phyloP scores from a whole-genome alignment of 2,113 vertebrate genomes.

The Aegypius monachus region DNA sequence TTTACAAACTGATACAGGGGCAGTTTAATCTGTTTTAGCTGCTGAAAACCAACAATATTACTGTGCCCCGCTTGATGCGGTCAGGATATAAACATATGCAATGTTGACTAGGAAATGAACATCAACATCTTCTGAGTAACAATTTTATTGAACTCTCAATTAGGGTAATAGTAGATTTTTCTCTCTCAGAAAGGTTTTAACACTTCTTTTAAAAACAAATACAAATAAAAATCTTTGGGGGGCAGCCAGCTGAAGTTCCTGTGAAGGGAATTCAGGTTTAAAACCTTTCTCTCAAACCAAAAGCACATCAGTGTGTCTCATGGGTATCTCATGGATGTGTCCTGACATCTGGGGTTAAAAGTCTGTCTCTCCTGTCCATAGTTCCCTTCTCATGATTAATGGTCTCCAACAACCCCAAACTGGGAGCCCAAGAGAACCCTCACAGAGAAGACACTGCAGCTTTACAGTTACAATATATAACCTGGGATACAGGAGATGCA shows the following conservation, averaged over 20 bases:
- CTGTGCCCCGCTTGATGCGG: background rate
- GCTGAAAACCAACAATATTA: background rate
- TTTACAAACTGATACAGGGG: background rate
- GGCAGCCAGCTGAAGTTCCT: background rate
- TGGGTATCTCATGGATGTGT: background rate
- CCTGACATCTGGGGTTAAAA: background rate
- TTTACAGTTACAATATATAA: background rate
- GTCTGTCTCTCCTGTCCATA: background rate
- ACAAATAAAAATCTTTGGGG: background rate
- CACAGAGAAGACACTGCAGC: background rate
- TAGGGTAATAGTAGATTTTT: background rate
- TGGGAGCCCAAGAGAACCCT: background rate
- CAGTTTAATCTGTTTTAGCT: background rate
- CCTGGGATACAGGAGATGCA: background rate
- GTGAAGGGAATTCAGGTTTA: background rate
- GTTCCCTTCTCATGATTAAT: background rate
- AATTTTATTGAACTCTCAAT: background rate
- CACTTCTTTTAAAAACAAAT: background rate
- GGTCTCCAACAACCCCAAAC: background rate
- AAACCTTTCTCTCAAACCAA: background rate
- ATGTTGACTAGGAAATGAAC: background rate
- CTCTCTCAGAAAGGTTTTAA: background rate
- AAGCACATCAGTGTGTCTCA: background rate
- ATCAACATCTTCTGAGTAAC: background rate
- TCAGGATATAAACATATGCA: background rate